These are phyloP conservation scores for Cantharis nigra DNA, from an alignment of 2,888 invertebrate genomes.

Conservation along the genomic window DNA sequence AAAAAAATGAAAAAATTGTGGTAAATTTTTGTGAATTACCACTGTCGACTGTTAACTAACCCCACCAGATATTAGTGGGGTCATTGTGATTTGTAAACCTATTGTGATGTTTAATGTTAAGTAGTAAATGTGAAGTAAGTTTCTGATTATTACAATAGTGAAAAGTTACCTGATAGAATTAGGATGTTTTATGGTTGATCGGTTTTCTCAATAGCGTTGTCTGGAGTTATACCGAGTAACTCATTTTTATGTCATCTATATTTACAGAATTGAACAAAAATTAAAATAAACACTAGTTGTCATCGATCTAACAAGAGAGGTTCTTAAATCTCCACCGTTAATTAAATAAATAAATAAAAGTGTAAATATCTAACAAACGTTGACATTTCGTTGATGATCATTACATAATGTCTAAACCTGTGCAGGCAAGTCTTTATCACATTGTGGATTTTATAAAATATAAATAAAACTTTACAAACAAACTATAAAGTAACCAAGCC, in stretches of 20 bases:
- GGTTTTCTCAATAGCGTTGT: neutral
- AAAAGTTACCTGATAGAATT: neutral
- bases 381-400: too few relatives aligned
- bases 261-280: neutral
- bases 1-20: too few relatives aligned
- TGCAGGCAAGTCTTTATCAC: too few relatives aligned
- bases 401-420: too few relatives aligned
- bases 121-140: neutral
- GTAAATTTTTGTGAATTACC: neutral
- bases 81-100: neutral
- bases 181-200: neutral
- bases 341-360: too few relatives aligned
- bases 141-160: neutral
- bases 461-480: too few relatives aligned
- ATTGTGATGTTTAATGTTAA: neutral
- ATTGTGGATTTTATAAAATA: too few relatives aligned
- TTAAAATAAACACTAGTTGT: neutral
- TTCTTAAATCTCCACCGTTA: too few relatives aligned
- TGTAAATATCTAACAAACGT: too few relatives aligned
- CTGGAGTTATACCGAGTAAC: neutral
- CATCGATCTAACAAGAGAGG: neutral
- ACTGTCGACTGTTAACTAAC: neutral
- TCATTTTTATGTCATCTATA: neutral
- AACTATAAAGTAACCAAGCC: too few relatives aligned
- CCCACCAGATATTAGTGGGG: neutral